Evolutionary conservation across 2,113 vertebrate species (phyloP).

Genomic region (Daphoenositta chrysoptera): DNA sequence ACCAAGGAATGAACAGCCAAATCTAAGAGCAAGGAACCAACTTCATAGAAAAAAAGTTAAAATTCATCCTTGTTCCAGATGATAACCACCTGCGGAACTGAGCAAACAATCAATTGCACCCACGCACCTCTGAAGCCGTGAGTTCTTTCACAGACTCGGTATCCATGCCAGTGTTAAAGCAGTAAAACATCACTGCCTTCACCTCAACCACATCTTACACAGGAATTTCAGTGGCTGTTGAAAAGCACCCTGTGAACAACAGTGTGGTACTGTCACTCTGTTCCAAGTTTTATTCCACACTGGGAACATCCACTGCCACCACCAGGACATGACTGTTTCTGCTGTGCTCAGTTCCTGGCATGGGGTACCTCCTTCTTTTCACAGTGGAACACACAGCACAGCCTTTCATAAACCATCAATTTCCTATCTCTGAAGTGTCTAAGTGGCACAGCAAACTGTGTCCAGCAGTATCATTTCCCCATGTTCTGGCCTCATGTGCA

Average conservation of each 20-base stretch:
- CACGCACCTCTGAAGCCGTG: not conserved
- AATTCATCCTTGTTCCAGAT: not conserved
- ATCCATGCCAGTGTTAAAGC: not conserved
- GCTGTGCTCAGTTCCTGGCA: not conserved
- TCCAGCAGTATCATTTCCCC: not conserved
- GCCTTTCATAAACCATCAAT: not conserved
- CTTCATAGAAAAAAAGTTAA: not conserved
- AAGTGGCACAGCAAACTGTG: not conserved
- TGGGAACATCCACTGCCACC: not conserved
- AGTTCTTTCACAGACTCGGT: not conserved
- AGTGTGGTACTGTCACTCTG: rapidly evolving
- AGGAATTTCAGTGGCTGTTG: not conserved
- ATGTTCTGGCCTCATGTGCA: not conserved
- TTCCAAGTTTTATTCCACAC: not conserved
- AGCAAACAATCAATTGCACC: not conserved
- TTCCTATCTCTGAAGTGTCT: not conserved
- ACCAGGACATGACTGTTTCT: not conserved
- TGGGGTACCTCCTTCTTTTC: not conserved
- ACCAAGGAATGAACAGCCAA: not conserved
- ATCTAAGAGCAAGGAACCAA: not conserved
- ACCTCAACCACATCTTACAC: not conserved
- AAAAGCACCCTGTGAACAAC: not conserved
- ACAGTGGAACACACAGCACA: not conserved
- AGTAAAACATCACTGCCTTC: not conserved
- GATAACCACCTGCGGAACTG: not conserved